Evolutionary conservation across 2,113 vertebrate genomes (phyloP).

Genomic region (Myiopsitta monachus): DNA sequence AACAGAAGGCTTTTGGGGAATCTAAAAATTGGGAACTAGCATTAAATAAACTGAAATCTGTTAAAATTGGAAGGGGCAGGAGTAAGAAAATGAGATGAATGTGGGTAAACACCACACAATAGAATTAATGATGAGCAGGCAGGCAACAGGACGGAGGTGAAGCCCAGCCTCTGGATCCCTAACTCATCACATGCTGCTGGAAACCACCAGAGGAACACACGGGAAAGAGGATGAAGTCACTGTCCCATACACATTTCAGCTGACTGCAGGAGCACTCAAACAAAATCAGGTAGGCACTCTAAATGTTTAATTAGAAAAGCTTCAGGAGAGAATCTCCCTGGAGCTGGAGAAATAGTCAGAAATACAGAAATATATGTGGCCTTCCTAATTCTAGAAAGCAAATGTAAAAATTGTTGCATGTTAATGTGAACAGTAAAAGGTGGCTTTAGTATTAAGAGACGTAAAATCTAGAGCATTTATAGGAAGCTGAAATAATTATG

Average conservation of each 20-base stretch:
- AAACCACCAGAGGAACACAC: constrained; percentile 56
- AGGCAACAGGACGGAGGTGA: constrained; percentile 62
- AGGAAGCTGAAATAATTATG: background rate
- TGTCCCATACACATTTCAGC: background rate
- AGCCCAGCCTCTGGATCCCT: background rate
- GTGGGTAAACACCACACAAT: constrained; percentile 1
- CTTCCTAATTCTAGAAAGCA: background rate
- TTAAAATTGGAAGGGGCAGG: background rate
- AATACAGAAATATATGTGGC: background rate
- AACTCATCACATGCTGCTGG: constrained; percentile 75
- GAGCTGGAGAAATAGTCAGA: background rate
- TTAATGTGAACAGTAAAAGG: background rate
- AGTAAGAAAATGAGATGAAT: background rate
- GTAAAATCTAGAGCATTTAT: background rate
- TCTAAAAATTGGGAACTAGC: background rate
- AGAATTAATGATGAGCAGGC: constrained; percentile 31
- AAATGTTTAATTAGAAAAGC: background rate
- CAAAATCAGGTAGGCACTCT: constrained; percentile 57
- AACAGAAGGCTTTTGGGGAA: background rate
- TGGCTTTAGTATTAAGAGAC: background rate
- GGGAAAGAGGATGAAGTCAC: constrained; percentile 34
- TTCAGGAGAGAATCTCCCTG: background rate
- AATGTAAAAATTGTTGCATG: background rate
- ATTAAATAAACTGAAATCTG: background rate
- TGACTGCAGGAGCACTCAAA: constrained; percentile 13